These are phyloP conservation scores for Coenobita brevimanus DNA, from an alignment of 1,140 invertebrate genomes.

Conservation along the genomic window DNA sequence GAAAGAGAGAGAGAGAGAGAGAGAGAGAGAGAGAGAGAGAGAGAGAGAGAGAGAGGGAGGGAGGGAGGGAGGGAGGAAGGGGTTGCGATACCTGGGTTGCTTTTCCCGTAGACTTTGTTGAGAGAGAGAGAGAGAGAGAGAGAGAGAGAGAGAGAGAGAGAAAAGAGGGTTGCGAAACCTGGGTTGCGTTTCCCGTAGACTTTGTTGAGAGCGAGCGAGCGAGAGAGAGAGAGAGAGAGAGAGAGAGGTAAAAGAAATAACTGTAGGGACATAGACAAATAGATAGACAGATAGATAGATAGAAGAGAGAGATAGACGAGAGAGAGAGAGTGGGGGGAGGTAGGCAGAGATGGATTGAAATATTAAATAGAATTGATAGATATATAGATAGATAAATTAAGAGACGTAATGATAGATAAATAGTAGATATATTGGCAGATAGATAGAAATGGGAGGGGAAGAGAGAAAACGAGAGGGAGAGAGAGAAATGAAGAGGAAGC, in stretches of 20 bases:
- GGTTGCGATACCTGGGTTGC: neutral
- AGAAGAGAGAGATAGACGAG: neutral
- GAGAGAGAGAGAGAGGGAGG: neutral
- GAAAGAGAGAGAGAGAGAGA: neutral
- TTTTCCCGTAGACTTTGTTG: no score
- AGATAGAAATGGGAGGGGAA: no score
- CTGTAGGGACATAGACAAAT: no score
- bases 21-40: neutral
- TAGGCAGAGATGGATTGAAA: neutral
- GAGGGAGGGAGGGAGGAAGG: neutral
- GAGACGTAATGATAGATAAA: neutral
- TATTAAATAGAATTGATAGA: neutral
- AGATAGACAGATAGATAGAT: no score
- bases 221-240: no score
- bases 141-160: slow-evolving; percentile 31
- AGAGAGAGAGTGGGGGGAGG: neutral
- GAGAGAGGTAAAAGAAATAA: no score
- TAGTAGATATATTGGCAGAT: neutral
- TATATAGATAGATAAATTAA: neutral
- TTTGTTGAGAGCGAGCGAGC: no score
- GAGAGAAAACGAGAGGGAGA: no score
- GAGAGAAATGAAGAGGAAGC: neutral
- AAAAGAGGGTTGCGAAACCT: neutral
- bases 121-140: slow-evolving; percentile 11
- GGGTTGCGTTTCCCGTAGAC: no score